Evolutionary conservation across 1,140 invertebrate genomes (phyloP).

Genomic region (Drosophila bocqueti): DNA sequence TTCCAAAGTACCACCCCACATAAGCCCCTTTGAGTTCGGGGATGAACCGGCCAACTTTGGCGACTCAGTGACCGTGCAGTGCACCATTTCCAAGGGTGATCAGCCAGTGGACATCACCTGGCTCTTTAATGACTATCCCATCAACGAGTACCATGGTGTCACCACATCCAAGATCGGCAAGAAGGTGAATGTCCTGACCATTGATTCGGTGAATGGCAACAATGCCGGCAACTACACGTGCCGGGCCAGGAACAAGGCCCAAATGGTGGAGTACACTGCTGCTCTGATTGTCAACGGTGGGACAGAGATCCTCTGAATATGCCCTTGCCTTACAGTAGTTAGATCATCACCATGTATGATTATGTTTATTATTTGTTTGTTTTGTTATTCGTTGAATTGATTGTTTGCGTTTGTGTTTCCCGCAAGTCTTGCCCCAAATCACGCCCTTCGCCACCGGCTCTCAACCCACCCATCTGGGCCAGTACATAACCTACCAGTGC

Average conservation of each 20-base stretch:
- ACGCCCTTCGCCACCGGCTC: constrained; percentile 88
- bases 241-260: constrained; percentile 90
- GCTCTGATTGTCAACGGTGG: constrained; percentile 92
- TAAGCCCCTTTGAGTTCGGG: constrained; percentile 89
- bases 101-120: constrained; percentile 89
- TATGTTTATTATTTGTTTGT: constrained; percentile 31
- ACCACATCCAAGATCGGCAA: constrained; percentile 90
- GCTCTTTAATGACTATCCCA: constrained; percentile 88
- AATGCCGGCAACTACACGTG: constrained; percentile 93
- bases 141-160: constrained; percentile 89
- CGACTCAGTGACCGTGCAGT: constrained; percentile 89
- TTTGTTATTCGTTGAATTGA: background rate
- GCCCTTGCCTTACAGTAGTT: constrained; percentile 23
- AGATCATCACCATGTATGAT: background rate
- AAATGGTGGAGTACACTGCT: constrained; percentile 89
- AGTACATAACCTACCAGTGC: constrained; percentile 88
- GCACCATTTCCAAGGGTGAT: constrained; percentile 90
- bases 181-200: constrained; percentile 90
- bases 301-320: constrained; percentile 41
- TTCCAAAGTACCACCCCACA: constrained; percentile 87
- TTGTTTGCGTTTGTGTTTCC: constrained; percentile 17
- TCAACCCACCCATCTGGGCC: constrained; percentile 87
- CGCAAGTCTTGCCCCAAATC: constrained; percentile 88
- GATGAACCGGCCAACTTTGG: constrained; percentile 90
- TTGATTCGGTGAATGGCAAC: constrained; percentile 90